Evolutionary conservation across 2,113 vertebrate species (phyloP).

Genomic region (Colius striatus): DNA sequence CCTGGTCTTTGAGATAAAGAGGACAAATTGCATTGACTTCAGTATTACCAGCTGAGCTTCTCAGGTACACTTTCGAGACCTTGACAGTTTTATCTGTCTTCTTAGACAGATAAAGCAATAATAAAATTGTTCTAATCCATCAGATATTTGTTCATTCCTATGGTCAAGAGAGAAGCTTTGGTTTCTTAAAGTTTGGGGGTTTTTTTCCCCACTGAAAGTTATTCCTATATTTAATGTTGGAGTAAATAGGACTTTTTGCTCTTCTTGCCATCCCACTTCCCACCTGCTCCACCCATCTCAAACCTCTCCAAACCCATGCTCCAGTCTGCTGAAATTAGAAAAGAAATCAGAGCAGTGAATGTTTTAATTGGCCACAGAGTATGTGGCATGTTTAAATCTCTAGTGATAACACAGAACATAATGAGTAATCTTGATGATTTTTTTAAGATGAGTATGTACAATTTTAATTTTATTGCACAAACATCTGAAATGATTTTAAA

Average conservation of each 20-base stretch:
- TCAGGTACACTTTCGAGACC: background rate
- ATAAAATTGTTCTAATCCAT: background rate
- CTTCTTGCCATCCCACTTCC: background rate
- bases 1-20: background rate
- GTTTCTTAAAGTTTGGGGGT: background rate
- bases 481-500: conserved; percentile 11
- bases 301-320: background rate
- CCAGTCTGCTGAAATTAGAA: background rate
- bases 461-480: background rate
- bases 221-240: background rate
- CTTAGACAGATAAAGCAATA: background rate
- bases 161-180: background rate
- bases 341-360: background rate
- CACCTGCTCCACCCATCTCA: background rate
- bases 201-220: background rate
- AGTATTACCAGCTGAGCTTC: background rate
- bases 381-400: background rate
- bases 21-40: background rate
- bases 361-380: conserved; percentile 16
- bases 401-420: background rate
- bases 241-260: background rate
- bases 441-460: background rate
- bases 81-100: background rate
- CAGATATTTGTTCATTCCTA: background rate
- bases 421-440: conserved; percentile 8